Percentiles rank a stretch among this genome's conserved stretches.
Evolutionary conservation across 2,888 invertebrate genomes (phyloP).

Genomic region (Myathropa florea): DNA sequence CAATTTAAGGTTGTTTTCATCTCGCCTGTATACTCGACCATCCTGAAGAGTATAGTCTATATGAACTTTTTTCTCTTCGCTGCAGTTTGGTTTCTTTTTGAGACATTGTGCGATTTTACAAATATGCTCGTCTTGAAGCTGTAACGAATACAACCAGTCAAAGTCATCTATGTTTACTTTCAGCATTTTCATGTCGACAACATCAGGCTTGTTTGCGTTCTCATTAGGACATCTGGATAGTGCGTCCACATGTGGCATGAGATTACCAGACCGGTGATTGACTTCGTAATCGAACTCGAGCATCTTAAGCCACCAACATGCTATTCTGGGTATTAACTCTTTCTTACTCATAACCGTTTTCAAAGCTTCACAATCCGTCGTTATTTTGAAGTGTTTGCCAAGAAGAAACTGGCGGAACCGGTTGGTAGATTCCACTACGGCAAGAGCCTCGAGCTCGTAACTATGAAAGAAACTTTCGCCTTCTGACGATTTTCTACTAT

Average conservation of each 20-base stretch:
- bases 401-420: slow-evolving; percentile 38
- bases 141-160: slow-evolving; percentile 34
- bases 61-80: slow-evolving; percentile 4
- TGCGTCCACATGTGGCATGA: slow-evolving; percentile 22
- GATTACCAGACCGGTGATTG: slow-evolving; percentile 17
- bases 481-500: slow-evolving; percentile 39
- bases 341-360: slow-evolving; percentile 14
- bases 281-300: slow-evolving; percentile 15
- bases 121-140: slow-evolving; percentile 9
- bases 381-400: slow-evolving; percentile 29
- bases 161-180: slow-evolving; percentile 29
- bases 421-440: slow-evolving; percentile 28
- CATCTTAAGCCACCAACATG: slow-evolving; percentile 16
- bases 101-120: not conserved
- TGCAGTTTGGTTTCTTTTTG: not conserved
- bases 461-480: slow-evolving; percentile 34
- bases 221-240: slow-evolving; percentile 15
- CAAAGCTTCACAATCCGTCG: slow-evolving; percentile 17
- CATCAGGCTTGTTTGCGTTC: not conserved
- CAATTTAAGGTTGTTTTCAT: not conserved
- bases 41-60: not conserved
- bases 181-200: slow-evolving; percentile 22
- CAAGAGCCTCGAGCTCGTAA: slow-evolving; percentile 43
- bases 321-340: not conserved
- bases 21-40: slow-evolving; percentile 10